Evolutionary conservation across 2,113 vertebrate species (phyloP), one percentile per base, ranked within the genome.

Genomic region (Speoplatyrhinus poulsoni): DNA sequence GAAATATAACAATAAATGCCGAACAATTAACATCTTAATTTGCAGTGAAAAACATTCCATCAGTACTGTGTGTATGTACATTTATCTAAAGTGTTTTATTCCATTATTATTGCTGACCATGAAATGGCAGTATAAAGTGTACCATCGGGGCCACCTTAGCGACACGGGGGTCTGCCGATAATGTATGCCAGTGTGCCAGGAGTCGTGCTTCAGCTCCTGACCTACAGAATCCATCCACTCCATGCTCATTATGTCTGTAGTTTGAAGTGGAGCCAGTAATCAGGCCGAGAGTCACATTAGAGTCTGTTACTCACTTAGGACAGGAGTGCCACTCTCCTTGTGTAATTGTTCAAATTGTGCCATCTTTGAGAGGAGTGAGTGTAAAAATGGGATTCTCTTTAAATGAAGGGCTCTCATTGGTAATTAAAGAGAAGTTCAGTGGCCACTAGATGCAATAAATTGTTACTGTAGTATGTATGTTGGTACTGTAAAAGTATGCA

Each of bases 281-380:
- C 55, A 75, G 67, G 52, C 70, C 53, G 26, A 80, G 73, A 71
- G 71, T 80, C 83, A 73, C 61, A 17, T 32, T 62, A 62, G 69
- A 60, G 70, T 68, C 32, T 72, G 65, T 73, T 56, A 41, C 72
- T 70, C 55, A 55, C 59, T 69, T 67, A 59, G 60, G 46, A 60
- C 66, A 41, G 49, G 63, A 89, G 69, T 56, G 49, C 70, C 79
- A 82, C 79, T 88, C 74, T 69, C 62, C 76, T 65, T 9, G 19
- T 75, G 77, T 83, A 89, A 90, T 86, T 90, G 69, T 83, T 67
- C 49, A 86, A 90, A 89, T 86, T 85, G 76, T 66, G 56, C 12
- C 26, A 73, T 58, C 78, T 83, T 80, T 81, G 67, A 83, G 80
- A 76, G 73, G 72, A 75, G 77, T 81, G 72, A 76, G 68, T 76